Conservation (phyloP, 2,888 invertebrate genomes). For the Lingula anatina region DNA sequence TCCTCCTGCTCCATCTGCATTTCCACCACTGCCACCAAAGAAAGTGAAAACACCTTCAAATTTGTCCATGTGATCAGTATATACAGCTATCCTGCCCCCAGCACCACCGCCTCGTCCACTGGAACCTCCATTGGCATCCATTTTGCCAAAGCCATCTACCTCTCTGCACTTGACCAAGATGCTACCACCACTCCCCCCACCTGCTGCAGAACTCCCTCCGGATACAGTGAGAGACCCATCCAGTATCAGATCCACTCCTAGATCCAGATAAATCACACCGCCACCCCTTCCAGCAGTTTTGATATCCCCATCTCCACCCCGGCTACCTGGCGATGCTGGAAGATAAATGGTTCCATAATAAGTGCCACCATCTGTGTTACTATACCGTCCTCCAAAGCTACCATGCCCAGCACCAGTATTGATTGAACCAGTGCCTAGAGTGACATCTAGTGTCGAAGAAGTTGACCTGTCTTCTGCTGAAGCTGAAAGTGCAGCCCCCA, state of each 20-base stretch:
- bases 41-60: slow-evolving; percentile 22
- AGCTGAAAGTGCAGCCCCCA: slow-evolving; percentile 22
- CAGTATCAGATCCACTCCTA: slow-evolving; percentile 21
- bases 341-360: slow-evolving; percentile 27
- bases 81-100: slow-evolving; percentile 24
- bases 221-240: slow-evolving; percentile 28
- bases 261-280: slow-evolving; percentile 20
- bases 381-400: slow-evolving; percentile 18
- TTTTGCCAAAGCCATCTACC: slow-evolving; percentile 26
- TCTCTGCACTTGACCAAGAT: slow-evolving; percentile 18
- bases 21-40: slow-evolving; percentile 18
- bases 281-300: slow-evolving; percentile 25
- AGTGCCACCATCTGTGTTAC: slow-evolving; percentile 7
- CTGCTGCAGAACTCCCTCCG: slow-evolving; percentile 16
- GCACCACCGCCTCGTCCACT: slow-evolving; percentile 24
- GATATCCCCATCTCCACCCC: slow-evolving; percentile 13
- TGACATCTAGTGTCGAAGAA: slow-evolving; percentile 19
- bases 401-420: slow-evolving; percentile 27
- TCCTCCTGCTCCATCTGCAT: slow-evolving; percentile 15
- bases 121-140: slow-evolving; percentile 22
- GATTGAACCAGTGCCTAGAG: slow-evolving; percentile 9
- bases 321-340: slow-evolving; percentile 23
- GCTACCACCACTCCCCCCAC: slow-evolving; percentile 36
- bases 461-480: slow-evolving; percentile 16
- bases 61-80: slow-evolving; percentile 13